Percentiles rank a stretch among this genome's conserved stretches.
Conservation (phyloP, 2,113 vertebrate species). For the Neotoma lepida region DNA sequence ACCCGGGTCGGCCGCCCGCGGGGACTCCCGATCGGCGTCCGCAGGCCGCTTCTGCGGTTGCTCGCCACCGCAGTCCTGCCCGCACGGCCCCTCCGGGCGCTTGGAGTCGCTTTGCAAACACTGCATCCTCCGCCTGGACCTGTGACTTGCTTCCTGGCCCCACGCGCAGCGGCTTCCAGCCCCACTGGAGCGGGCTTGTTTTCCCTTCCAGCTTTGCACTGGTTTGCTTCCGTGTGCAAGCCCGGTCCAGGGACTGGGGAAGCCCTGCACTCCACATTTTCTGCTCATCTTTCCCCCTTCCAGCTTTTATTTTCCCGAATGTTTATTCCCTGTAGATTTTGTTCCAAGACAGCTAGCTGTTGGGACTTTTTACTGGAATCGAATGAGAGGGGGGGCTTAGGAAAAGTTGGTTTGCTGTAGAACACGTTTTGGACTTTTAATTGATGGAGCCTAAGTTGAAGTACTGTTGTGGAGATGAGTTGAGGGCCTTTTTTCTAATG, state of each 20-base stretch:
- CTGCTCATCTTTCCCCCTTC: background rate
- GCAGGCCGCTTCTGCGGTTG: background rate
- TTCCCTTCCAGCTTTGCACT: background rate
- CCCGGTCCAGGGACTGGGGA: background rate
- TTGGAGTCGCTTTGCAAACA: background rate
- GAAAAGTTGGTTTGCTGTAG: slow-evolving; percentile 51
- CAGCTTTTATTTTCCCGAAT: background rate
- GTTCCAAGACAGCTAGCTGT: background rate
- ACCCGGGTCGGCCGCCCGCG: background rate
- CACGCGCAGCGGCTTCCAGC: background rate
- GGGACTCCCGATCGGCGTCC: background rate
- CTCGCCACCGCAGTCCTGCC: background rate
- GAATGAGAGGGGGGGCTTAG: background rate
- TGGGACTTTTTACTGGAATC: background rate
- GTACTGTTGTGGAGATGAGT: background rate
- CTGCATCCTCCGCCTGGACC: background rate
- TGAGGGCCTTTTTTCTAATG: background rate
- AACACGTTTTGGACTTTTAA: background rate
- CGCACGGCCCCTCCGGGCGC: background rate
- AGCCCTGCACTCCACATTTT: background rate
- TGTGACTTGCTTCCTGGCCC: background rate
- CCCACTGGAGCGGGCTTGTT: accelerated
- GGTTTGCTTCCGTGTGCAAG: background rate
- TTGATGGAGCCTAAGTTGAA: background rate
- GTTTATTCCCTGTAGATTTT: background rate